These are phyloP conservation scores for Drosophila micromelanica DNA, from an alignment of 1,140 invertebrate species.

Conservation along the genomic window DNA sequence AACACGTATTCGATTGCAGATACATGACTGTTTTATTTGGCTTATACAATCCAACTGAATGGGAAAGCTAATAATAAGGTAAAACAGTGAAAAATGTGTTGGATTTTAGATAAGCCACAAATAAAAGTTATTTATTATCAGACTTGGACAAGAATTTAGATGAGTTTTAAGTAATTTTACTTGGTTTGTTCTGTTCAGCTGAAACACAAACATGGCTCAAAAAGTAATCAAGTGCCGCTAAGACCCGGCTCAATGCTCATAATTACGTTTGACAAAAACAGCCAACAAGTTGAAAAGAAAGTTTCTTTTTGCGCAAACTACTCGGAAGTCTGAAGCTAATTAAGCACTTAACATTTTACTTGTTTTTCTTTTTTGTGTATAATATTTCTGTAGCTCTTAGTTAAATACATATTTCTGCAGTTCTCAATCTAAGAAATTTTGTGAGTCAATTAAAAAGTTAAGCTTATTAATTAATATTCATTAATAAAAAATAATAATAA, in stretches of 20 bases:
- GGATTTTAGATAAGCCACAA: too few species aligned
- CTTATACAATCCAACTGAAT: constrained; percentile 5
- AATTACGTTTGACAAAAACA: constrained; percentile 24
- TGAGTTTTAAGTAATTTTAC: neutral
- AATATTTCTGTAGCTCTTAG: neutral
- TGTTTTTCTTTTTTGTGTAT: neutral
- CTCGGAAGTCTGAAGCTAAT: neutral
- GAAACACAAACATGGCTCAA: constrained; percentile 6
- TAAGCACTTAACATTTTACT: constrained; percentile 1
- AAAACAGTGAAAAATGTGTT: constrained; percentile 21
- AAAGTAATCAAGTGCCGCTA: constrained; percentile 5
- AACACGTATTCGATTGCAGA: constrained; percentile 21
- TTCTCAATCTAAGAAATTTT: too few species aligned
- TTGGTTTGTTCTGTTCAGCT: constrained; percentile 2
- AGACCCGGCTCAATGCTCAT: constrained; percentile 2
- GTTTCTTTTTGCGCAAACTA: neutral
- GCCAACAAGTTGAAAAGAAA: constrained; percentile 13
- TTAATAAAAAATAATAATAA: too few species aligned
- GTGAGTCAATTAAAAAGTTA: too few species aligned
- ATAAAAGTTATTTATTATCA: too few species aligned
- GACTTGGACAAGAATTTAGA: constrained; percentile 8
- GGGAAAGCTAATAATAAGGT: constrained; percentile 28
- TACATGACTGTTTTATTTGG: constrained; percentile 14
- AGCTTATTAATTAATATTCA: too few species aligned
- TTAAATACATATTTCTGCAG: neutral